Evolutionary conservation across 2,888 invertebrate genomes (phyloP), one percentile per base, ranked within the genome.

Genomic region (Scaptomyza polygonia): DNA sequence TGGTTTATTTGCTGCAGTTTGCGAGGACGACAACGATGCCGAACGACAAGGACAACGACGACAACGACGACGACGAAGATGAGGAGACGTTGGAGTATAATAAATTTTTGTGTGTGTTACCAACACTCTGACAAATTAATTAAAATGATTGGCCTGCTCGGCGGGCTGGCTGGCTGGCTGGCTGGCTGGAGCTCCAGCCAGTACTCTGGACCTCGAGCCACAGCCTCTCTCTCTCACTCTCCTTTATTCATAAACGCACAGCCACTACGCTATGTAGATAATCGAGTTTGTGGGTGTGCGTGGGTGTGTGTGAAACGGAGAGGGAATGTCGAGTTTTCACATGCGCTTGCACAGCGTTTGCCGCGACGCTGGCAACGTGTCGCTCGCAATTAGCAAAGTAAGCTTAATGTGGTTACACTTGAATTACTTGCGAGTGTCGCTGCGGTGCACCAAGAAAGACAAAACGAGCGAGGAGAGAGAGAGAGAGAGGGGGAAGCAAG

Each of bases 51-150:
- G 69, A 21, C 72, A 32, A 49, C 61, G 51, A 55, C 52, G 32
- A 43, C 53, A 32, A 42, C 34, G 65, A 40, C 43, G 43, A 36
- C 42, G 56, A 30, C 56, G 29, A 47, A 53, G 49, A 30, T 54
- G 67, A 49, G 61, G 67, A 71, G 70, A 70, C 76, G 66, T 71
- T 80, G 70, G 77, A 81, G 86, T 81, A 77, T 86, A 85, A 88
- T 79, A 82, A 79, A 83, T 88, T 87, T 86, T 77, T 86, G 83
- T 82, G 85, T 82, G 85, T 86, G 79, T 71, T 79, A 82, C 86
- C 82, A 89, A 88, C 84, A 84, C 88, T 88, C 86, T 88, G 88
- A 88, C 89, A 89, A 89, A 89, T 89, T 89, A 89, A 89, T 89
- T 89, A 89, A 89, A 89, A 88, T 85, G 88, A 86, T 89, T 87